These are phyloP conservation scores for Oncorhynchus gorbuscha DNA, from an alignment of 2,113 vertebrate species.

Conservation along the genomic window DNA sequence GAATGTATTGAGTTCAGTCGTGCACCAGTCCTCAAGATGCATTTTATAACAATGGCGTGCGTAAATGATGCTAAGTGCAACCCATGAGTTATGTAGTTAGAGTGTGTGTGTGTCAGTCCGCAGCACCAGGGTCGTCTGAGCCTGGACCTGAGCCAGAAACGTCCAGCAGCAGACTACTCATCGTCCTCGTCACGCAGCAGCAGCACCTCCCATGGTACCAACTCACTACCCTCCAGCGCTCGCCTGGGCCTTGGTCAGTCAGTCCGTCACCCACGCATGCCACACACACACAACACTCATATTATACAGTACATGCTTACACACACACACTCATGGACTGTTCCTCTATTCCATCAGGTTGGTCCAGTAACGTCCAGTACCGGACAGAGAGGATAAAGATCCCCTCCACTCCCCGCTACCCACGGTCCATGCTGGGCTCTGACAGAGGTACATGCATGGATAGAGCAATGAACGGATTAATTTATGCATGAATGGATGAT, in stretches of 20 bases:
- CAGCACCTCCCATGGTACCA: slow-evolving; percentile 88
- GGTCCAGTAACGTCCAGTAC: slow-evolving; percentile 89
- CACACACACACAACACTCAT: slow-evolving; percentile 15
- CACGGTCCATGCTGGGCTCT: slow-evolving; percentile 88
- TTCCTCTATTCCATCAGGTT: slow-evolving; percentile 72
- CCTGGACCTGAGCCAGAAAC: slow-evolving; percentile 91
- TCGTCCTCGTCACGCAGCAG: slow-evolving; percentile 79
- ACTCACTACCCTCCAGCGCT: slow-evolving; percentile 91
- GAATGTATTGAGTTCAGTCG: too few relatives aligned
- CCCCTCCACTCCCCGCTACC: slow-evolving; percentile 91
- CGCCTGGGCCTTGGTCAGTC: slow-evolving; percentile 93
- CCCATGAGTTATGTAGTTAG: background rate
- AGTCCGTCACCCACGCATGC: slow-evolving; percentile 57
- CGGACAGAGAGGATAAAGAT: slow-evolving; percentile 97
- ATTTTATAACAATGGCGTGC: too few relatives aligned
- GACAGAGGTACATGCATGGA: slow-evolving; percentile 77
- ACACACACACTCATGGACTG: slow-evolving; percentile 8
- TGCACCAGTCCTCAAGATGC: too few relatives aligned
- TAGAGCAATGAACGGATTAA: too few relatives aligned
- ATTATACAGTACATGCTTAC: background rate
- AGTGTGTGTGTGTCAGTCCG: slow-evolving; percentile 67
- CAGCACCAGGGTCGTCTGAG: slow-evolving; percentile 93
- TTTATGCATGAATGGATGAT: too few relatives aligned
- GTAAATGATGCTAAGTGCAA: too few relatives aligned
- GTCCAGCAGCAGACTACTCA: slow-evolving; percentile 77